Percentiles rank a stretch among this genome's conserved stretches.
phyloP scores from a whole-genome alignment of 2,888 invertebrate genomes.

The Drosophila mercatorum region DNA sequence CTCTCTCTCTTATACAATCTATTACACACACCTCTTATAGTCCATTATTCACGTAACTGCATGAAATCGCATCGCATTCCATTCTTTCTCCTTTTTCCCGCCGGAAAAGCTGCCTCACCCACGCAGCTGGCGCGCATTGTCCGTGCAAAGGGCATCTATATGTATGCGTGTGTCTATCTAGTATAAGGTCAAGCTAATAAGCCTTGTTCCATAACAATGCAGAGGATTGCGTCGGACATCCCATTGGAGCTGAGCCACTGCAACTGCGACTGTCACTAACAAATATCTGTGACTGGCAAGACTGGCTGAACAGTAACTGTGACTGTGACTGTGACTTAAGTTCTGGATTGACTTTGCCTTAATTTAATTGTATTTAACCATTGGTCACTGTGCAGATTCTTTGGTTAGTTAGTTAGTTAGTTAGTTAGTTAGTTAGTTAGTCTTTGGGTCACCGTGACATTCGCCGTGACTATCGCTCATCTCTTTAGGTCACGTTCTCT shows the following conservation, averaged over 20 bases:
- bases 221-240: not conserved
- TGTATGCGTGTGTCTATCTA: not conserved
- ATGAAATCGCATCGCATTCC: not conserved
- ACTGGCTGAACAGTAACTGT: not conserved
- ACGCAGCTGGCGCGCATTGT: slow-evolving; percentile 1
- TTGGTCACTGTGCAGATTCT: no score
- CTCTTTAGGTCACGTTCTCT: not conserved
- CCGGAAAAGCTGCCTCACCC: not conserved
- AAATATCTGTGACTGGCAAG: not conserved
- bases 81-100: not conserved
- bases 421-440: no score
- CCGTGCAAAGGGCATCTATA: not conserved
- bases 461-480: slow-evolving; percentile 1
- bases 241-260: not conserved
- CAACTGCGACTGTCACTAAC: not conserved
- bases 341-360: no score
- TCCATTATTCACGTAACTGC: not conserved
- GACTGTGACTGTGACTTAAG: no score
- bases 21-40: not conserved
- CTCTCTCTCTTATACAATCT: not conserved
- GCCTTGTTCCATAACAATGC: slow-evolving; percentile 7
- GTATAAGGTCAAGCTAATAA: slow-evolving; percentile 3
- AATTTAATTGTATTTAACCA: no score
- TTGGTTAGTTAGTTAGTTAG: no score
- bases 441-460: no score